Conservation (phyloP, 1,140 invertebrate genomes). For the Doryteuthis pealeii region DNA sequence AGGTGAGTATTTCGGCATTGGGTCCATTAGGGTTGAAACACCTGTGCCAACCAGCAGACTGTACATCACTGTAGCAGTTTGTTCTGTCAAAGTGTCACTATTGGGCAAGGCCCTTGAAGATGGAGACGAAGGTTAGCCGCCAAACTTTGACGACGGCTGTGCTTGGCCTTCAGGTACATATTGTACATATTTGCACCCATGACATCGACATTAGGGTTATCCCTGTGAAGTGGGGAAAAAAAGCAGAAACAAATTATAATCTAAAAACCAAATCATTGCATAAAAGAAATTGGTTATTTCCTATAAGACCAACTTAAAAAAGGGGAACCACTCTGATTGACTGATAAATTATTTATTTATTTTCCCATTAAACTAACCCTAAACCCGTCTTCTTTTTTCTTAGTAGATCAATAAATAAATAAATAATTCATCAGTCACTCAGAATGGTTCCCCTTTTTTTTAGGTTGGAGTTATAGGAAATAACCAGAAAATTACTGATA, state of each 20-base stretch:
- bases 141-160: slow-evolving; percentile 10
- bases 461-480: no score
- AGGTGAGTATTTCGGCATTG: slow-evolving; percentile 55
- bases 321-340: no score
- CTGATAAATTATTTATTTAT: no score
- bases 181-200: slow-evolving; percentile 76
- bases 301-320: no score
- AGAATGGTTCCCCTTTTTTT: no score
- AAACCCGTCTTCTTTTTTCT: no score
- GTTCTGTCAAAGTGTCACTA: slow-evolving; percentile 36
- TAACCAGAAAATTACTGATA: no score
- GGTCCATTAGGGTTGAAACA: slow-evolving; percentile 45
- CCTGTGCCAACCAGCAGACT: slow-evolving; percentile 58
- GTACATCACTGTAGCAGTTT: slow-evolving; percentile 48
- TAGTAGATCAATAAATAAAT: no score
- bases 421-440: no score
- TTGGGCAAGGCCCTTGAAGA: slow-evolving; percentile 41
- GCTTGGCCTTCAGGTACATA: slow-evolving; percentile 63
- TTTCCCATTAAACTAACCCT: no score
- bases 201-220: slow-evolving; percentile 74
- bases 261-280: no score
- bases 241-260: slow-evolving; percentile 3
- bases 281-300: no score
- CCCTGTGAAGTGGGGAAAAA: slow-evolving; percentile 61
- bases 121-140: neutral